A percentile compares a stretch with the other conserved stretches of the same genome.
phyloP scores from a whole-genome alignment of 2,797 vertebrate species.

The Scolopax bukidnonensis region DNA sequence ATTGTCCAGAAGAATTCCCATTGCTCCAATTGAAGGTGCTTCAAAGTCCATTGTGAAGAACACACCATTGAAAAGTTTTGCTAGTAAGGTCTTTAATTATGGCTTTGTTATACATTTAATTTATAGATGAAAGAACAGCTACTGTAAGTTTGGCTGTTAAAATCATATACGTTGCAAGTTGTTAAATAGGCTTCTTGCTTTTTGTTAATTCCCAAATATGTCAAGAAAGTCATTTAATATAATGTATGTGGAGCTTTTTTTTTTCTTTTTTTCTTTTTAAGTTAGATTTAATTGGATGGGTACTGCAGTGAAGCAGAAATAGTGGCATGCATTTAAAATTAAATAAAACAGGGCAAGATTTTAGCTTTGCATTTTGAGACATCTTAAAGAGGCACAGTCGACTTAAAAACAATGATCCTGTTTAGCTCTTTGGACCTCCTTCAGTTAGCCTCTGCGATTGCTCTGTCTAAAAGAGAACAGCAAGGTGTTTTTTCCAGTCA shows the following conservation, averaged over 20 bases:
- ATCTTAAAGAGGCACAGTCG: background rate
- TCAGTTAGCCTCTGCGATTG: fast-evolving
- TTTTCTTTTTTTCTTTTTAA: background rate
- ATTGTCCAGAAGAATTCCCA: slow-evolving; percentile 70
- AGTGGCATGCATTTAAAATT: background rate
- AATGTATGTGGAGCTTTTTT: background rate
- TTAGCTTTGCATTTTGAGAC: background rate
- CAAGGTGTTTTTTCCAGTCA: background rate
- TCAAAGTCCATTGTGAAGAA: slow-evolving; percentile 55
- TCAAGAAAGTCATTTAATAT: slow-evolving; percentile 23
- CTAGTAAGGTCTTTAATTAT: slow-evolving; percentile 65
- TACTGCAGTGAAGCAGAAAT: slow-evolving; percentile 34
- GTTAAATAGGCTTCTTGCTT: slow-evolving; percentile 13
- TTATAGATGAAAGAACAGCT: slow-evolving; percentile 66
- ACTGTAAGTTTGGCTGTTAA: slow-evolving; percentile 33
- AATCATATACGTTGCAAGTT: slow-evolving; percentile 29
- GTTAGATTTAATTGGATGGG: slow-evolving; percentile 37
- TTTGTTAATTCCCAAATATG: slow-evolving; percentile 46
- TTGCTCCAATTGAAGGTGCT: slow-evolving; percentile 58
- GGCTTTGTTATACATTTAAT: slow-evolving; percentile 64
- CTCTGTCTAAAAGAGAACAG: background rate
- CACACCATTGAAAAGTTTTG: slow-evolving; percentile 47
- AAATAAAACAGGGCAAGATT: background rate
- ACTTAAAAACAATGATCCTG: background rate
- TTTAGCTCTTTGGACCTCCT: background rate